These are phyloP conservation scores for Prorops nasuta DNA, from an alignment of 1,140 invertebrate species.

Conservation along the genomic window DNA sequence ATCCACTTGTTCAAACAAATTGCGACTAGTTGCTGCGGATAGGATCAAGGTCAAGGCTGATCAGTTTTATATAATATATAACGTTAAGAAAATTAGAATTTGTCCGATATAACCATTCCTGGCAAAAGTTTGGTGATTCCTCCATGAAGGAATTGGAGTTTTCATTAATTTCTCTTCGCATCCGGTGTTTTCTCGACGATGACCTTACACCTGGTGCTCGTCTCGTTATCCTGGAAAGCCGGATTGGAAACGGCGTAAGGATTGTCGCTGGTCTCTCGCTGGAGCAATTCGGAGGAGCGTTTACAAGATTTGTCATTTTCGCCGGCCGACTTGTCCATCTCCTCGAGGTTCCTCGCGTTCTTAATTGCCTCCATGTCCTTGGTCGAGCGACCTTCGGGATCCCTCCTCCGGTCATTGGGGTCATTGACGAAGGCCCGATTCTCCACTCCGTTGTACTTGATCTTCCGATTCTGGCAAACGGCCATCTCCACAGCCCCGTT, in stretches of 20 bases:
- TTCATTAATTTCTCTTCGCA: slow-evolving; percentile 5
- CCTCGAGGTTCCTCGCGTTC: slow-evolving; percentile 41
- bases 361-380: slow-evolving; percentile 27
- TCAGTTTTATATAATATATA: too few species aligned
- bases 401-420: not conserved
- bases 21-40: too few species aligned
- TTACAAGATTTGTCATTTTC: slow-evolving; percentile 15
- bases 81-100: too few species aligned
- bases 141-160: too few species aligned
- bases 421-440: slow-evolving; percentile 15
- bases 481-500: slow-evolving; percentile 11
- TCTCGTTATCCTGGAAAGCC: slow-evolving; percentile 47
- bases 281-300: too few species aligned
- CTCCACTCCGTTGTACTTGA: slow-evolving; percentile 8
- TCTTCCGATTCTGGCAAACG: slow-evolving; percentile 16
- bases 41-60: too few species aligned
- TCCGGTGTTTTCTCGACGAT: slow-evolving; percentile 26
- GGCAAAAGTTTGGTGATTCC: too few species aligned
- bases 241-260: slow-evolving; percentile 49
- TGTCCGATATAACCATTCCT: too few species aligned
- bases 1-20: too few species aligned
- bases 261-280: slow-evolving; percentile 44
- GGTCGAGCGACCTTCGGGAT: not conserved
- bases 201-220: slow-evolving; percentile 19
- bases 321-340: slow-evolving; percentile 37